Evolutionary conservation across 2,797 vertebrate species (phyloP), one percentile per base, ranked within the genome.

Genomic region (Crossoptilon crossoptilon): DNA sequence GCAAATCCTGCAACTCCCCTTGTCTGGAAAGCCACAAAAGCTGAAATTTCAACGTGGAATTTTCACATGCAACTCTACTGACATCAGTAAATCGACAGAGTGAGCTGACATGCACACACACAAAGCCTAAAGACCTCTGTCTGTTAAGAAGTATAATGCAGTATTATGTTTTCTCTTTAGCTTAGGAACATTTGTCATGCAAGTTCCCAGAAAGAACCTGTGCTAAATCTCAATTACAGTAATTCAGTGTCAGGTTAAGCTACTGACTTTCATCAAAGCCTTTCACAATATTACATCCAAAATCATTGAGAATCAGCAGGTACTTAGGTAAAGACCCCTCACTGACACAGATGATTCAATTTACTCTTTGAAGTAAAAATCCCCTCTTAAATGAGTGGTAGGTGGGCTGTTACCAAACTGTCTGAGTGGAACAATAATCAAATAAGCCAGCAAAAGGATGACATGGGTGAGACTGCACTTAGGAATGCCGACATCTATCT

Each of bases 321-420:
- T 72, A 48, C 31, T 46, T 41, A 83, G 27, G 33, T 67, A 85
- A 35, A 91, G 81, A 56, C 6, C 26, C 46, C 21, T 81, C 51
- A 66, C 0, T 1, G 74, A 76, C 76, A 63, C 1, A 26, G 59
- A 90, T 72, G 67, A 90, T 56, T 69, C 73, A 29, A 51, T 81
- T 69, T 63, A 55, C 11, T 35, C 41, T 46, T 18, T 51, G 41
- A 94, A 77, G 55, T 17, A 89, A 88, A 93, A 83, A 84, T 56
- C 67, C 77, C 41, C 51, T 69, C 33, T 66, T 86, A 71, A 87
- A 86, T 22, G 21, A 76, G 60, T 19, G 23, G 84, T 87, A 74
- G 89, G 82, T 83, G 82, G 75, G 69, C 82, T 91, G 84, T 85
- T 53, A 89, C 37, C 82, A 95, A 96, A 91, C 89, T 75, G 66